A percentile compares a stretch with the other conserved stretches of the same genome.
Conservation (phyloP, 2,797 vertebrate species). For the Sternotherus odoratus region DNA sequence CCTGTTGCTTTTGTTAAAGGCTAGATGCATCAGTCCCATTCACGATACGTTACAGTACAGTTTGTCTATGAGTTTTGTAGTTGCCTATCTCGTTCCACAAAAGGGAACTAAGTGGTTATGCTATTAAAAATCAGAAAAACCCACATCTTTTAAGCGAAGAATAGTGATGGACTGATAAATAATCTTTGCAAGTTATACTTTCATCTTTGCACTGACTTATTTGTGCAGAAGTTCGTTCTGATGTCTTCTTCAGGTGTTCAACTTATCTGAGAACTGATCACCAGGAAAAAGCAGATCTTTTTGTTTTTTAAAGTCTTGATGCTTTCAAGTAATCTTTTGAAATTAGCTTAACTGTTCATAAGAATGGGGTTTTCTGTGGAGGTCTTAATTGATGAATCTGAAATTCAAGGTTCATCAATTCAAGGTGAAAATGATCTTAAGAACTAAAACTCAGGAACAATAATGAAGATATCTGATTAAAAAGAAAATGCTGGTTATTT, state of each 20-base stretch:
- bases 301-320: conserved; percentile 62
- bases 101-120: background rate
- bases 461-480: background rate
- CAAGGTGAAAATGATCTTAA: conserved; percentile 22
- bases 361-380: conserved; percentile 53
- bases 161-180: background rate
- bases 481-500: background rate
- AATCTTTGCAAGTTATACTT: conserved; percentile 10
- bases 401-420: conserved; percentile 47
- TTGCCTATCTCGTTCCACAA: background rate
- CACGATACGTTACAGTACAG: conserved; percentile 16
- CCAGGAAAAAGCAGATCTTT: conserved; percentile 41
- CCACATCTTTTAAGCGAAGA: conserved; percentile 20
- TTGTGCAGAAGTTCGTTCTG: conserved; percentile 10
- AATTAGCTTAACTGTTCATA: conserved; percentile 68
- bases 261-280: conserved; percentile 53
- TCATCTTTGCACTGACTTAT: conserved; percentile 7
- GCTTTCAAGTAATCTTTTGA: conserved; percentile 61
- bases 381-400: conserved; percentile 51
- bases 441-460: background rate
- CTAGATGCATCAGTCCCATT: background rate
- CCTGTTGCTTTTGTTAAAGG: conserved; percentile 28
- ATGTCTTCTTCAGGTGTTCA: background rate
- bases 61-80: background rate
- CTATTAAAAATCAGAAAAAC: conserved; percentile 22